Percentiles rank a stretch among this genome's conserved stretches.
phyloP scores from a whole-genome alignment of 23 tunicate genomes.

The Halocynthia aurantium region DNA sequence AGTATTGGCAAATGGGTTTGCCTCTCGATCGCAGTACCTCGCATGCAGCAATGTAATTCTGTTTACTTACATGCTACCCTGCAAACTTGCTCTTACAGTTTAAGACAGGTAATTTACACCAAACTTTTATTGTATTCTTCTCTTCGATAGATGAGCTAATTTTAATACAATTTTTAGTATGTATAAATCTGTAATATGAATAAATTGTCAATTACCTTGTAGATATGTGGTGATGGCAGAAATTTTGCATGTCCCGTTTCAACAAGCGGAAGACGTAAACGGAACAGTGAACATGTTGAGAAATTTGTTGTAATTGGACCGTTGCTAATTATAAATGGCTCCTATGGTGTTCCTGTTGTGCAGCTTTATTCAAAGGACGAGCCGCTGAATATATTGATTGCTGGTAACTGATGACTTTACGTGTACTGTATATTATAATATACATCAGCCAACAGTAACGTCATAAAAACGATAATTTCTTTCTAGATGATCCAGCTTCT shows the following conservation, averaged over 20 bases:
- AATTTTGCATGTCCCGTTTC: not conserved
- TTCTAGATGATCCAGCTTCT: constrained; percentile 4
- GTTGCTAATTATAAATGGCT: not conserved
- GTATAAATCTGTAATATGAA: no score
- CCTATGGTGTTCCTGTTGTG: not conserved
- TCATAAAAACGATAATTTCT: not conserved
- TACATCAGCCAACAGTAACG: not conserved
- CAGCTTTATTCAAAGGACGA: not conserved
- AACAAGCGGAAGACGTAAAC: not conserved
- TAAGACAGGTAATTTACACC: not conserved
- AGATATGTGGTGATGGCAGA: not conserved
- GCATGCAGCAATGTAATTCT: not conserved
- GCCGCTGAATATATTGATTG: constrained; percentile 1
- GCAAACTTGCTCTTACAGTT: not conserved
- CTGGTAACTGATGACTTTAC: not conserved
- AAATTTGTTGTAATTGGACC: constrained; percentile 1
- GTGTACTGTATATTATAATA: not conserved
- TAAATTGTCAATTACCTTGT: not conserved
- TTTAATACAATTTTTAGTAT: no score
- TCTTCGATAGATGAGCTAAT: no score
- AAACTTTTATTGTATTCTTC: not conserved
- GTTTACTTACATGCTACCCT: not conserved
- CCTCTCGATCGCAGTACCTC: not conserved
- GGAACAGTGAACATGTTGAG: not conserved
- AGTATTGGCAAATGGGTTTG: not conserved